Percentiles rank a stretch among this genome's conserved stretches.
phyloP scores from a whole-genome alignment of 1,140 invertebrate genomes.

The Rhynchophorus ferrugineus region DNA sequence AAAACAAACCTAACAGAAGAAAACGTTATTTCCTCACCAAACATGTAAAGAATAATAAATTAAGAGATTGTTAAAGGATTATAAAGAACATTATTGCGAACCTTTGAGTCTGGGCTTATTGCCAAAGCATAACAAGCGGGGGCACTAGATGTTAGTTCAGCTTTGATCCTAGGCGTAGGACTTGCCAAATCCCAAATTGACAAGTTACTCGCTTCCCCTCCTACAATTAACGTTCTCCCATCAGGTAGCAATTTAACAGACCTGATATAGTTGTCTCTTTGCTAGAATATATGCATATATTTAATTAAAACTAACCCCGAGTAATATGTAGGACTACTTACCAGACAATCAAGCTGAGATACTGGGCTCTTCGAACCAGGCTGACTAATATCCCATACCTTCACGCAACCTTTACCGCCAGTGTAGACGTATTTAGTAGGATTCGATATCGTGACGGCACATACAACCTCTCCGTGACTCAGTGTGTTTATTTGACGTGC shows the following conservation, averaged over 20 bases:
- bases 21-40: neutral
- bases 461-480: conserved; percentile 90
- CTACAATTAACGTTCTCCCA: conserved; percentile 90
- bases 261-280: conserved; percentile 95
- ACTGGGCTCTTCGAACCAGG: conserved; percentile 75
- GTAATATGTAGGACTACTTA: conserved; percentile 42
- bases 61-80: neutral
- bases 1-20: conserved; percentile 60
- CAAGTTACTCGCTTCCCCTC: conserved; percentile 91
- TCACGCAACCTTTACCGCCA: conserved; percentile 98
- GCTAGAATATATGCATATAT: conserved; percentile 43
- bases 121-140: conserved; percentile 97
- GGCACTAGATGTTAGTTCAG: conserved; percentile 91
- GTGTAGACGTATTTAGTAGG: conserved; percentile 94
- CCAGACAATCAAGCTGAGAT: conserved; percentile 87
- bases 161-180: conserved; percentile 81
- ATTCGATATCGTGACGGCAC: conserved; percentile 83
- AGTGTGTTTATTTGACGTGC: conserved; percentile 85
- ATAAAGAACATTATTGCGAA: neutral
- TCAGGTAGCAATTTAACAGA: conserved; percentile 96
- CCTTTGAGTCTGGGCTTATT: conserved; percentile 93
- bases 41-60: neutral
- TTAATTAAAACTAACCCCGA: conserved; percentile 1
- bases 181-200: conserved; percentile 94
- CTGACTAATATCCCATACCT: conserved; percentile 89